Percentiles rank a stretch among this genome's conserved stretches.
These are phyloP conservation scores for Catharus fuscescens DNA, from an alignment of 2,113 vertebrate genomes.

Conservation along the genomic window DNA sequence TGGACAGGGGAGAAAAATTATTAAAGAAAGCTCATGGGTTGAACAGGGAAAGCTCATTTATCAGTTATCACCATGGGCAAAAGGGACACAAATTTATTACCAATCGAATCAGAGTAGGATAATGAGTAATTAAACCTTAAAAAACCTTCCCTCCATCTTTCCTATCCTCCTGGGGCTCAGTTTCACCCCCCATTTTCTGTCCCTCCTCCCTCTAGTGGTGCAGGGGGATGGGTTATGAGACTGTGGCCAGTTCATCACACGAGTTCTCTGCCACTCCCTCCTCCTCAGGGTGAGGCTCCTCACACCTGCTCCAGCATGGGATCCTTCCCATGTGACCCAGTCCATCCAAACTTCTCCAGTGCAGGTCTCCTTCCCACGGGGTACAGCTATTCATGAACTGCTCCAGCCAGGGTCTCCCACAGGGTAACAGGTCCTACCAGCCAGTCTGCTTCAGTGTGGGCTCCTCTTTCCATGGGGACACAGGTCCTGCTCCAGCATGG, in stretches of 20 bases:
- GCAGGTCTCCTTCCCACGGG: neutral
- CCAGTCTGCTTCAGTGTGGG: neutral
- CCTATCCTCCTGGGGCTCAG: neutral
- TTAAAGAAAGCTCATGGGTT: neutral
- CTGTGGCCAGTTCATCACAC: neutral
- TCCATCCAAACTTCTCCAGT: neutral
- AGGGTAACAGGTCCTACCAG: neutral
- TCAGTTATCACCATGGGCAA: accelerated
- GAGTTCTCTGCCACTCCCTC: neutral
- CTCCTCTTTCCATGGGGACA: neutral
- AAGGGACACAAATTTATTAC: neutral
- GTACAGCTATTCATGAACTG: neutral
- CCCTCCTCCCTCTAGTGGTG: neutral
- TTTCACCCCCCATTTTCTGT: neutral
- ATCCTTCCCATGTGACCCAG: neutral
- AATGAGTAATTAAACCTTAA: neutral
- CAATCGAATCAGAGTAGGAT: neutral
- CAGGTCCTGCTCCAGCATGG: neutral
- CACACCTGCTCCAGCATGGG: neutral
- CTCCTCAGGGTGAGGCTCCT: neutral
- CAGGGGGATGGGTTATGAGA: neutral
- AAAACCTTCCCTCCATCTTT: neutral
- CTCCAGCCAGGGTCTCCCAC: neutral
- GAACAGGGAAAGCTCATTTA: neutral
- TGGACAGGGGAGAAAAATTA: neutral